A percentile compares a stretch with the other conserved stretches of the same genome.
Conservation (phyloP, 2,113 vertebrate genomes). For the Corythornis vintsioides region DNA sequence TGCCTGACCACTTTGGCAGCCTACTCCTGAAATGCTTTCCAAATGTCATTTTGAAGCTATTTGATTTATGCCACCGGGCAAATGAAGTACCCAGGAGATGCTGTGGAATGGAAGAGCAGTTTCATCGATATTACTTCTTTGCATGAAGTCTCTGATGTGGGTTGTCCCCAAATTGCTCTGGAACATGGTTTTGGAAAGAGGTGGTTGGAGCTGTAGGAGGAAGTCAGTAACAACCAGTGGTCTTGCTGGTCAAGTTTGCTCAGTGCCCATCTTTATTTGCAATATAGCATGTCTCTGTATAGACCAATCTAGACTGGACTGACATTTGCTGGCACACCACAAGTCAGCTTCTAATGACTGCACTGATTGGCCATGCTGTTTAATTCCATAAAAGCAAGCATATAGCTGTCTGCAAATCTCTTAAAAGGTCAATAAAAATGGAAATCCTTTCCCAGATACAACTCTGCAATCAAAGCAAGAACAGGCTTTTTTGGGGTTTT, state of each 20-base stretch:
- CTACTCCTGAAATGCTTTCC: not conserved
- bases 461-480: not conserved
- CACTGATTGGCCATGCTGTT: rapidly evolving
- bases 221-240: not conserved
- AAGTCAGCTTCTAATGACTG: not conserved
- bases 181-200: not conserved
- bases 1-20: not conserved
- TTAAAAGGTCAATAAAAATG: not conserved
- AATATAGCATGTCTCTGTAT: not conserved
- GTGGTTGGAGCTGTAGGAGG: not conserved
- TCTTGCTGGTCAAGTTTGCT: not conserved
- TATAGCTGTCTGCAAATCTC: not conserved
- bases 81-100: not conserved
- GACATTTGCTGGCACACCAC: not conserved
- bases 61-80: not conserved
- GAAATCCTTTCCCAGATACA: not conserved
- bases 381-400: not conserved
- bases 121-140: not conserved
- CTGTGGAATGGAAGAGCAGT: not conserved
- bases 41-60: not conserved
- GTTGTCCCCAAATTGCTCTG: not conserved
- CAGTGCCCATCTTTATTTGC: not conserved
- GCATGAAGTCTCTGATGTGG: not conserved
- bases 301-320: not conserved
- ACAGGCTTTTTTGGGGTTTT: not conserved